These are phyloP conservation scores for Folsomia candida DNA, from an alignment of 2,888 invertebrate species.

Conservation along the genomic window DNA sequence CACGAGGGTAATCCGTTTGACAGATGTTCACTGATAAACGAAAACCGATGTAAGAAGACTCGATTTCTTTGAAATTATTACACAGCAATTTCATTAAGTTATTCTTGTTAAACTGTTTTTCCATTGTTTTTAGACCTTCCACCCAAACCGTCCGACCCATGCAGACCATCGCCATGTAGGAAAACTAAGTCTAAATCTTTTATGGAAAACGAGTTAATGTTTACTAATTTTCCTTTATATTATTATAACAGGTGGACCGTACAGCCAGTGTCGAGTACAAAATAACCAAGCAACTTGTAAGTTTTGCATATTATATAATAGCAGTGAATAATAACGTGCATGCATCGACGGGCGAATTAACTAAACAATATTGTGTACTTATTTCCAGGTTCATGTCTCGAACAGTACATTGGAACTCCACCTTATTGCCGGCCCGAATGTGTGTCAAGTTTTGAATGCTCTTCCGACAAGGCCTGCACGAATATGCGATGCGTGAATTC, in stretches of 20 bases:
- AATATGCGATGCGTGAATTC: slow-evolving; percentile 73
- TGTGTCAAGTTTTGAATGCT: slow-evolving; percentile 59
- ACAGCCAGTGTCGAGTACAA: slow-evolving; percentile 50
- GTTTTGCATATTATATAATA: background rate
- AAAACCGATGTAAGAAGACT: background rate
- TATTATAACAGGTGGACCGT: slow-evolving; percentile 59
- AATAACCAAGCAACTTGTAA: slow-evolving; percentile 67
- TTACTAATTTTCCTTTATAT: no score
- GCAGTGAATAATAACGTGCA: no score
- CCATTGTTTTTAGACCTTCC: slow-evolving; percentile 20
- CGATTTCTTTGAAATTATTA: background rate
- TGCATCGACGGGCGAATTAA: no score
- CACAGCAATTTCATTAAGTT: slow-evolving; percentile 1
- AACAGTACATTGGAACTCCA: slow-evolving; percentile 68
- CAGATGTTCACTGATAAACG: slow-evolving; percentile 64
- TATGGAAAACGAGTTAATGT: slow-evolving; percentile 6
- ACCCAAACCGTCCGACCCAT: slow-evolving; percentile 27
- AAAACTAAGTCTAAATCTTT: background rate
- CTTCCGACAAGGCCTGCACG: slow-evolving; percentile 67
- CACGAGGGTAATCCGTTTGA: slow-evolving; percentile 83
- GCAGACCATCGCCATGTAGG: slow-evolving; percentile 32
- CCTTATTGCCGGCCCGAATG: slow-evolving; percentile 74
- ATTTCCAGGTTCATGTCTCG: slow-evolving; percentile 69
- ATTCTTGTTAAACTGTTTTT: no score
- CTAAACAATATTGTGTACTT: background rate